Base-by-base conservation (phyloP, 2,797 vertebrate species). In the Neomorphus geoffroyi region DNA sequence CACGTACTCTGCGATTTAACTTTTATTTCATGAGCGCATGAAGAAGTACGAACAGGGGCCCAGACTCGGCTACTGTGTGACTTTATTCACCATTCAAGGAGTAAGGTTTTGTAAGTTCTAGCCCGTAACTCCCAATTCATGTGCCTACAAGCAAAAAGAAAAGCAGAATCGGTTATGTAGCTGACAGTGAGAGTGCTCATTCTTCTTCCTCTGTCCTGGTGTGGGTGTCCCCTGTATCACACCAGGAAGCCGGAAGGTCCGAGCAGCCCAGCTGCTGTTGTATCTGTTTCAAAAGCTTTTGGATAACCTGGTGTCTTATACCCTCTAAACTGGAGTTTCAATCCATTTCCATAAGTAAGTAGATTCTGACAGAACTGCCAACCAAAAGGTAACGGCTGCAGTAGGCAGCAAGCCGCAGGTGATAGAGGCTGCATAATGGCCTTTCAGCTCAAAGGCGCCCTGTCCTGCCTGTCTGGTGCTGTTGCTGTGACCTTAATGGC, bases 141-240 rank as follows among this genome's bases (percentile, higher is more conserved):
- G 14, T 26, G 33, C 5, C n/a, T 46, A 6, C 60, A n/a, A 92
- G 18, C 27, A 73, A 80, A 86, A 65, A 66, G 8, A 13, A 53
- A 24, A 37, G 64, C 54, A 51, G 5, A 51, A 24, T 28, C 19
- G 18, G 28, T 78, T 61, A 66, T 13, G 10, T 33, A 28, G 27
- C 17, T 0, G 4, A 37, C 0, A 4, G 41, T 30, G 56, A 45
- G 64, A 75, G 12, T 46, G 37, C 50, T 75, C 13, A 19, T 46
- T 24, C 21, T 50, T 48, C 60, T 58, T 88, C 19, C 35, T 58
- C 8, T 13, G 1, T 77, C n/a, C 9, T 0, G 7, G 3, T 66
- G 28, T 0, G 2, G 3, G 37, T 14, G 4, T 57, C 46, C 15
- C 15, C 10, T 23, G 1, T 37, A 18, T 10, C 33, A 9, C 21